Evolutionary conservation across 2,888 invertebrate genomes (phyloP), one percentile per base, ranked within the genome.

Genomic region (Linyphia triangularis): DNA sequence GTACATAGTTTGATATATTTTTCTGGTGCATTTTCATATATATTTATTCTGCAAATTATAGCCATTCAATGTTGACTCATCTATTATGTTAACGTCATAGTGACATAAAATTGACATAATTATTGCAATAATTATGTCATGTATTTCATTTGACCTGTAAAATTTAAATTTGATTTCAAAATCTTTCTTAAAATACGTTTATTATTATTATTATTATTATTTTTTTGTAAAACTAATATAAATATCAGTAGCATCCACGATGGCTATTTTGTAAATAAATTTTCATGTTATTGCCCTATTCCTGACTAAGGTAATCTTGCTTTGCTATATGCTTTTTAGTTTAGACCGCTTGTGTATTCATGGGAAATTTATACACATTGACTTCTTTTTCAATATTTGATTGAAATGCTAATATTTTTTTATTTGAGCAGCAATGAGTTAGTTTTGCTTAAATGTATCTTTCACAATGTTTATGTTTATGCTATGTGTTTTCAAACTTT

Each of bases 401-500:
- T 51, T 51, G n/a, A 51, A n/a, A n/a, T 51, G 13, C 5, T 51
- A n/a, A 51, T n/a, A 51, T 4, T 33, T n/a, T 33, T 51, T 51
- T 51, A 16, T 51, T 51, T 16, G 13, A 10, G 9, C 13, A 51
- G 51, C 13, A 51, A 33, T 33, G 33, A 33, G n/a, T 51, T 51
- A 16, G 13, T 51, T 51, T 13, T 51, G 51, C 16, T n/a, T 16
- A 51, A 51, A 51, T 51, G 51, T 51, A 16, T 51, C 51, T 51
- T 51, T 51, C 16, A 0, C 13, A 10, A 51, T 51, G n/a, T 73
- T 73, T 73, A 57, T 73, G 57, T 77, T 37, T 77, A 33, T 77
- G 37, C 24, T 63, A 61, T 77, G 77, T 63, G 63, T 77, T 61
- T 77, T 73, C 24, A 77, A 77, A 77, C 40, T 77, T 77, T 77